Evolutionary conservation across 2,888 invertebrate species (phyloP).

Genomic region (Drosophila maculinotata): DNA sequence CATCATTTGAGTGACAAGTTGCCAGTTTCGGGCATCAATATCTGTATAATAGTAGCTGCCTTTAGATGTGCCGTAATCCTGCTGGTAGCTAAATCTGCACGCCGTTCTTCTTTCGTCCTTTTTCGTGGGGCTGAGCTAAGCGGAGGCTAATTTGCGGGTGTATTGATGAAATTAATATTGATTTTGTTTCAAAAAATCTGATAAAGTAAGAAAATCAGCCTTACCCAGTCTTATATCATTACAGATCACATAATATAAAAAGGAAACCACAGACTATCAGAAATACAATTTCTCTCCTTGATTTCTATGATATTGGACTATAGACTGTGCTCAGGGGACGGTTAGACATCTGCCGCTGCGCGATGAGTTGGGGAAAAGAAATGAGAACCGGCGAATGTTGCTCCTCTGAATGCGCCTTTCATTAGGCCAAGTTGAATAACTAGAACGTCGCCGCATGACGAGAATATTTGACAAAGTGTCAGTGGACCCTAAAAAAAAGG

Average conservation of each 20-base stretch:
- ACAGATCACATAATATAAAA: too few relatives aligned
- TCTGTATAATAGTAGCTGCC: not conserved
- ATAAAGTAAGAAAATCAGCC: too few relatives aligned
- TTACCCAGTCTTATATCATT: too few relatives aligned
- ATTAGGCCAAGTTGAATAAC: slow-evolving; percentile 62
- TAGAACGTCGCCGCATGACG: slow-evolving; percentile 62
- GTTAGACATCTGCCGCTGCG: slow-evolving; percentile 32
- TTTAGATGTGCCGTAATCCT: slow-evolving; percentile 54
- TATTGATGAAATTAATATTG: too few relatives aligned
- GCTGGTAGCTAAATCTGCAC: slow-evolving; percentile 24
- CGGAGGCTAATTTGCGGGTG: slow-evolving; percentile 6
- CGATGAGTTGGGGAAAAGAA: slow-evolving; percentile 25
- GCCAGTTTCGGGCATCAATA: slow-evolving; percentile 45
- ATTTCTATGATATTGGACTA: too few relatives aligned
- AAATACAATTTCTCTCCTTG: too few relatives aligned
- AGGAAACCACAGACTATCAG: too few relatives aligned
- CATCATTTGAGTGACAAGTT: slow-evolving; percentile 64
- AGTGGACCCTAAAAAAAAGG: slow-evolving; percentile 12
- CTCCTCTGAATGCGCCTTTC: slow-evolving; percentile 44
- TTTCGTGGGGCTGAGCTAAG: not conserved
- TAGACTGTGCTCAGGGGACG: not conserved
- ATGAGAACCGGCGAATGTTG: slow-evolving; percentile 23
- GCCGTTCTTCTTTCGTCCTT: slow-evolving; percentile 5
- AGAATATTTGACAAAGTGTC: slow-evolving; percentile 60
- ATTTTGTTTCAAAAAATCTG: slow-evolving; percentile 4